Percentiles rank a stretch among this genome's conserved stretches.
These are phyloP conservation scores for Ptiloglossa arizonensis DNA, from an alignment of 1,140 invertebrate species.

Conservation along the genomic window DNA sequence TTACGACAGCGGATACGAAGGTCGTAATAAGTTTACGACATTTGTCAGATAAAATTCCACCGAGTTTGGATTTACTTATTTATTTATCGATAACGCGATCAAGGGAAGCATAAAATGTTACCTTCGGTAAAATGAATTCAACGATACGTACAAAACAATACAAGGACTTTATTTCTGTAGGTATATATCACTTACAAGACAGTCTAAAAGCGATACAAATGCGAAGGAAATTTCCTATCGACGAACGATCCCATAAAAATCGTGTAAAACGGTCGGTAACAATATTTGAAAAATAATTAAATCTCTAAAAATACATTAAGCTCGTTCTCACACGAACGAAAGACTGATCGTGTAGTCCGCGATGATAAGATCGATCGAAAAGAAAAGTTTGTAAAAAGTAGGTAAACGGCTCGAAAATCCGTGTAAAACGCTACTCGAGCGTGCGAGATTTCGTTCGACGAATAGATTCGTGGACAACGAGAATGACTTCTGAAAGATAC, in stretches of 20 bases:
- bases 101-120: not conserved
- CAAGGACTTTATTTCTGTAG: constrained; percentile 13
- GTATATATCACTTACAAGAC: not conserved
- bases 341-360: not conserved
- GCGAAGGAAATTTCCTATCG: constrained; percentile 2
- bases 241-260: not conserved
- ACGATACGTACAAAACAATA: not conserved
- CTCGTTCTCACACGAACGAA: not conserved
- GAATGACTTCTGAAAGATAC: not conserved
- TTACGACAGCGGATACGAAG: constrained; percentile 12
- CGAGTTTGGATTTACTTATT: not conserved
- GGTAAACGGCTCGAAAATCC: not conserved
- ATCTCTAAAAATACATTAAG: not conserved
- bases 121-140: constrained; percentile 5
- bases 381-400: not conserved
- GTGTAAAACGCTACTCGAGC: not conserved
- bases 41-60: constrained; percentile 1
- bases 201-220: not conserved
- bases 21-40: constrained; percentile 19
- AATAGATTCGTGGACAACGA: not conserved
- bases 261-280: not conserved
- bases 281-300: not conserved
- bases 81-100: constrained; percentile 44
- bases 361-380: not conserved
- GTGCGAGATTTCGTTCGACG: not conserved